Evolutionary conservation across 2,797 vertebrate species (phyloP), one percentile per base, ranked within the genome.

Genomic region (Sandelia bainsii): DNA sequence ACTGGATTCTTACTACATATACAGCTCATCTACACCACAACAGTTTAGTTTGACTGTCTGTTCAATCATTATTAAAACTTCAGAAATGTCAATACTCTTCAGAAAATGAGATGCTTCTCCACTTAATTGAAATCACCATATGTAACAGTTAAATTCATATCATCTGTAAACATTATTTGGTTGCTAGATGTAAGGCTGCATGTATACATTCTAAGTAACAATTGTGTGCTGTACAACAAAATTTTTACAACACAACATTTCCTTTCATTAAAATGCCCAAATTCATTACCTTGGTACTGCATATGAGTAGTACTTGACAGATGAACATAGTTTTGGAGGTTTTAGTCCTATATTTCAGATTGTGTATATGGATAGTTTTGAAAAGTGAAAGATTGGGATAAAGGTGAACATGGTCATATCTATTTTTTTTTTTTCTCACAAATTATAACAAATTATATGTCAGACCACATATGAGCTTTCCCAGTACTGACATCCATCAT

Each of bases 371-470:
- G 49, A 69, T 39, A 52, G 45, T 68, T 42, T 75, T 84, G 34
- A 71, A 27, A 87, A 86, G 69, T 62, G 75, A 89, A 85, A 79
- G 76, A 88, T 53, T 69, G 57, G 76, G 62, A 87, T 81, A 89
- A 87, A 86, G 85, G 80, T 89, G 86, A 90, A 84, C 20, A 46
- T 91, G 79, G 75, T 66, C 82, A 69, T 82, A 73, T 67, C 48
- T 50, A 78, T 53, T 52, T 17, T 23, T 62, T 53, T 52, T 17
- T 23, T 62, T 54, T 72, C 86, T 79, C 77, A 68, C 85, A 93
- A 93, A 94, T 94, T 89, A 92, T 93, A 90, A 94, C 84, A 93
- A 94, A 93, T 92, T 89, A 93, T 91, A 92, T 92, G 89, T 94
- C 92, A 94, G 89, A 72, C 86, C 79, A 89, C 90, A 92, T 92